These are phyloP conservation scores for Edolisoma coerulescens DNA, from an alignment of 2,113 vertebrate genomes.

Conservation along the genomic window DNA sequence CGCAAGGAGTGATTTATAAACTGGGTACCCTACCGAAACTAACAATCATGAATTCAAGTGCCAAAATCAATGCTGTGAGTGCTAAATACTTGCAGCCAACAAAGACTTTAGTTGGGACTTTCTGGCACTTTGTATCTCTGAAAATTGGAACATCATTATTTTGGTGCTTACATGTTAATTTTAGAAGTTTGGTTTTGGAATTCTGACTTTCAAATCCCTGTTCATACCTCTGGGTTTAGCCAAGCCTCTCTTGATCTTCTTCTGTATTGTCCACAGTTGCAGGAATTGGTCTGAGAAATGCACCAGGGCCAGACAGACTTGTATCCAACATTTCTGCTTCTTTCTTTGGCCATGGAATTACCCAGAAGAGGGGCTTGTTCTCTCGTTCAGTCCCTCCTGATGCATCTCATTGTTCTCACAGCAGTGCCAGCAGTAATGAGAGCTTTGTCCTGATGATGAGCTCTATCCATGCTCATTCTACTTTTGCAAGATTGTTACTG, in stretches of 20 bases:
- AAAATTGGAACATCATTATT: background rate
- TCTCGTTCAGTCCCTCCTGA: background rate
- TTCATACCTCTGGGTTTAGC: background rate
- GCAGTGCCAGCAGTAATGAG: background rate
- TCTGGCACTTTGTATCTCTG: background rate
- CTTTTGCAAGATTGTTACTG: background rate
- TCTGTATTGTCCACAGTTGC: background rate
- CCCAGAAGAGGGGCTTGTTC: background rate
- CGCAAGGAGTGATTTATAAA: constrained; percentile 5
- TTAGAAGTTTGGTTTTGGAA: background rate
- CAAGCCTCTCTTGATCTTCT: background rate
- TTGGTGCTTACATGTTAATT: background rate
- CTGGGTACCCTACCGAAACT: background rate
- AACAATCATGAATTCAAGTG: background rate
- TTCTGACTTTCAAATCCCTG: background rate
- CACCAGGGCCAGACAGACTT: background rate
- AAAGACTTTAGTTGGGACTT: background rate
- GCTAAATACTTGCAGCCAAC: background rate
- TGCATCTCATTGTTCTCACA: background rate
- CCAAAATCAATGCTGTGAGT: background rate
- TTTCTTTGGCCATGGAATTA: background rate
- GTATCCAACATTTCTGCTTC: background rate
- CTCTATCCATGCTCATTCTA: background rate
- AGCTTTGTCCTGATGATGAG: background rate
- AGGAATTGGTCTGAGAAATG: background rate